A percentile compares a stretch with the other conserved stretches of the same genome.
phyloP scores from a whole-genome alignment of 2,797 vertebrate species.

The Silurus lanzhouensis region DNA sequence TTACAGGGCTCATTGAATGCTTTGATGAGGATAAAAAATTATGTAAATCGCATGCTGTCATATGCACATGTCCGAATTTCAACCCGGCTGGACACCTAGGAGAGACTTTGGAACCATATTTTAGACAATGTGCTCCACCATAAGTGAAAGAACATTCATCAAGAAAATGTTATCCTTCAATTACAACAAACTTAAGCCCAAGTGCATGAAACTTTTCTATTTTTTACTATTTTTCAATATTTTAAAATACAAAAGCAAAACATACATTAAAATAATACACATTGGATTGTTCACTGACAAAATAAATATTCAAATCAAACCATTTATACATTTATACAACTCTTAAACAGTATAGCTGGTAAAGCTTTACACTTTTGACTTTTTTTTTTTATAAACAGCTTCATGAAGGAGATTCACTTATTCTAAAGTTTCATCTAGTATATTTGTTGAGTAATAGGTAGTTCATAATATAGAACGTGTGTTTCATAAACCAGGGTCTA shows the following conservation, averaged over 20 bases:
- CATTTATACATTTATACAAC: background rate
- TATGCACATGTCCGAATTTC: background rate
- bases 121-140: background rate
- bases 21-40: constrained; percentile 3
- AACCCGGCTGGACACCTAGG: background rate
- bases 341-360: background rate
- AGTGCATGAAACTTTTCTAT: background rate
- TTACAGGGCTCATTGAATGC: constrained; percentile 7
- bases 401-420: background rate
- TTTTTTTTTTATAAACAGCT: background rate
- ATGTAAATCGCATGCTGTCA: background rate
- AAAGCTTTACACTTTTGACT: background rate
- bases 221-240: background rate
- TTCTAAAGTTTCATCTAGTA: background rate
- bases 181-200: background rate
- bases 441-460: background rate
- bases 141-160: background rate
- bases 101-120: background rate
- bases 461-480: background rate
- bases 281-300: background rate
- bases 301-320: background rate
- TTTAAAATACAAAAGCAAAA: background rate
- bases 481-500: background rate
- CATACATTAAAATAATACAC: background rate
- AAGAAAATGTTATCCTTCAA: background rate